These are phyloP conservation scores for Nothobranchius kuhntae DNA, from an alignment of 2,113 vertebrate species.

Conservation along the genomic window DNA sequence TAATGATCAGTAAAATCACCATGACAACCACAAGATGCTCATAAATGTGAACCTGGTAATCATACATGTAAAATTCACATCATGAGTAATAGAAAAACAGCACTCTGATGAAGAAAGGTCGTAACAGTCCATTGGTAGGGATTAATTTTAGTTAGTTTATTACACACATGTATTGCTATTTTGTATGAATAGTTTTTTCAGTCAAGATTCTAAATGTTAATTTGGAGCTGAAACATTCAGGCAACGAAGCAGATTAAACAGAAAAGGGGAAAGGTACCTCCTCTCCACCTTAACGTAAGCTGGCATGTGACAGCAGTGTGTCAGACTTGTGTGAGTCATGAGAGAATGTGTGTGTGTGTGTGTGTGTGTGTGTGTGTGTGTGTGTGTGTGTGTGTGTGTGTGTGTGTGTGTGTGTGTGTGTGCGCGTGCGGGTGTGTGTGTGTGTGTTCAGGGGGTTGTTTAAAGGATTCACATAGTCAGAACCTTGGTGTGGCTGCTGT, in stretches of 20 bases:
- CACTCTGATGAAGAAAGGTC: too few relatives aligned
- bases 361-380: conserved; percentile 26
- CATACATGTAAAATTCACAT: too few relatives aligned
- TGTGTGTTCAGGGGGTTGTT: conserved; percentile 3
- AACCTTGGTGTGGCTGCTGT: conserved; percentile 42
- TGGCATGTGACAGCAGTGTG: conserved; percentile 68
- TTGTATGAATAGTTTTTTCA: conserved; percentile 5
- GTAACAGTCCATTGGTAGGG: too few relatives aligned
- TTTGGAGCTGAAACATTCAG: conserved; percentile 21
- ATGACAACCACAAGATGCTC: too few relatives aligned
- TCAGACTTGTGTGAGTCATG: conserved; percentile 70
- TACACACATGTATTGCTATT: conserved; percentile 9
- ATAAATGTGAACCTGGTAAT: too few relatives aligned
- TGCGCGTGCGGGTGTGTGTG: conserved; percentile 13
- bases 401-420: too few relatives aligned
- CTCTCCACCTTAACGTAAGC: conserved; percentile 63
- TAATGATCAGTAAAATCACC: too few relatives aligned
- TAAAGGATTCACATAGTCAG: conserved; percentile 23
- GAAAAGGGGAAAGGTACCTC: conserved; percentile 36
- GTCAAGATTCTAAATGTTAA: conserved; percentile 11
- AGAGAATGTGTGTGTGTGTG: conserved; percentile 44
- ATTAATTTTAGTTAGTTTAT: not conserved
- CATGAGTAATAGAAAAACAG: too few relatives aligned
- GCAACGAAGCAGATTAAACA: conserved; percentile 23
- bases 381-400: not conserved